Evolutionary conservation across 2,113 vertebrate species (phyloP).

Genomic region (Jacana jacana): DNA sequence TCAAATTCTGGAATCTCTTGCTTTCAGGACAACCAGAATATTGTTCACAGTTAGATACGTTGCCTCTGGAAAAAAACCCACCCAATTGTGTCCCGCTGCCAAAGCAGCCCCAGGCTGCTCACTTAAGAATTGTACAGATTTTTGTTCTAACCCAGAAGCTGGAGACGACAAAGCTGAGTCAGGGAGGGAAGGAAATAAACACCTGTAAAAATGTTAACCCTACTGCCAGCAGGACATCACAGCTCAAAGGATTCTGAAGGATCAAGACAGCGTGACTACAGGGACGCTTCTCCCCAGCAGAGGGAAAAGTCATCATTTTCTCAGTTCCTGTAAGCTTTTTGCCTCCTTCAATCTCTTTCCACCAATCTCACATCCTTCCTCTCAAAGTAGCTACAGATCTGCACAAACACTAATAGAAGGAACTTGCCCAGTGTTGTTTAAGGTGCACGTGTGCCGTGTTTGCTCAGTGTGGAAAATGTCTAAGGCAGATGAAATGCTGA

Average conservation of each 20-base stretch:
- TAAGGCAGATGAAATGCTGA: neutral
- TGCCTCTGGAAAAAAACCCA: neutral
- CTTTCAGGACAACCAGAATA: neutral
- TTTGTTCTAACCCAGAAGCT: neutral
- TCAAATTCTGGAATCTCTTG: neutral
- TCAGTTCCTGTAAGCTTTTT: neutral
- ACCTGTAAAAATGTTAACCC: neutral
- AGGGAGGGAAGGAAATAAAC: neutral
- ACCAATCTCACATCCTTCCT: neutral
- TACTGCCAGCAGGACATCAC: neutral
- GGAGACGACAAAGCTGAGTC: neutral
- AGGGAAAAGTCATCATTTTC: neutral
- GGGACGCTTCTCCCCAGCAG: neutral
- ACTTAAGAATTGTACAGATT: rapidly evolving
- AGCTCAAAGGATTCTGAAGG: neutral
- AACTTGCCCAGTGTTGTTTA: rapidly evolving
- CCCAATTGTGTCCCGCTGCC: rapidly evolving
- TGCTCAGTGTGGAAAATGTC: neutral
- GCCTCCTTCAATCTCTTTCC: neutral
- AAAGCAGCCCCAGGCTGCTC: neutral
- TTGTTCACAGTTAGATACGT: no score
- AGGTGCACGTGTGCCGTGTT: rapidly evolving
- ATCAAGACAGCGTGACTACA: neutral
- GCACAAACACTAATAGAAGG: neutral
- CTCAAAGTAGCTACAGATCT: neutral